Conservation (phyloP, 2,113 vertebrate genomes). For the Cynoglossus semilaevis region DNA sequence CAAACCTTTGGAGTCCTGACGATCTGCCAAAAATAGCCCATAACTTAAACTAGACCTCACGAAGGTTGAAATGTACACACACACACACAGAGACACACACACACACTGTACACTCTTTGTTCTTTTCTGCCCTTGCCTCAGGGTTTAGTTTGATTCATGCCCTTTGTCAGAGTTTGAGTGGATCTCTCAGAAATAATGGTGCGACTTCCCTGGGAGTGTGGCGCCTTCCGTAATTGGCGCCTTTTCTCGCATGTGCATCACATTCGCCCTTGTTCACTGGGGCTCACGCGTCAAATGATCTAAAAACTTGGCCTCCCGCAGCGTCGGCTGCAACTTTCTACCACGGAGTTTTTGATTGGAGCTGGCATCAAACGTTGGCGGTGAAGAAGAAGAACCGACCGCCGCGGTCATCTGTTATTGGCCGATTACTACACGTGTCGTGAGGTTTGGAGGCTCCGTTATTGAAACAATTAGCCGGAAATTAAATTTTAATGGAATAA, state of each 20-base stretch:
- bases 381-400: slow-evolving; percentile 8
- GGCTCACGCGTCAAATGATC: slow-evolving; percentile 61
- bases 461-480: too few relatives aligned
- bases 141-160: slow-evolving; percentile 70
- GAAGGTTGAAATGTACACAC: neutral
- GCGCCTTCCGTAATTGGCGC: slow-evolving; percentile 64
- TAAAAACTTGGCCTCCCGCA: slow-evolving; percentile 48
- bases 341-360: slow-evolving; percentile 29
- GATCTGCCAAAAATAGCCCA: neutral
- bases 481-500: too few relatives aligned
- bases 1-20: neutral
- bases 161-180: slow-evolving; percentile 69
- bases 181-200: slow-evolving; percentile 66
- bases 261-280: slow-evolving; percentile 65
- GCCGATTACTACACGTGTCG: too few relatives aligned
- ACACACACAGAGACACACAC: slow-evolving; percentile 20
- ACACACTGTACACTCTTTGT: slow-evolving; percentile 7
- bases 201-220: slow-evolving; percentile 54
- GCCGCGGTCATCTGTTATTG: too few relatives aligned
- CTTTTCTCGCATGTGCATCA: slow-evolving; percentile 65
- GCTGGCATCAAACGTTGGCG: slow-evolving; percentile 12
- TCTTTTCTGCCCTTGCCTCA: slow-evolving; percentile 59
- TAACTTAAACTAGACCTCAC: neutral
- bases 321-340: slow-evolving; percentile 46
- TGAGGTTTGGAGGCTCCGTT: too few relatives aligned